phyloP scores from a whole-genome alignment of 2,797 vertebrate species.

The Chloroceryle inda region DNA sequence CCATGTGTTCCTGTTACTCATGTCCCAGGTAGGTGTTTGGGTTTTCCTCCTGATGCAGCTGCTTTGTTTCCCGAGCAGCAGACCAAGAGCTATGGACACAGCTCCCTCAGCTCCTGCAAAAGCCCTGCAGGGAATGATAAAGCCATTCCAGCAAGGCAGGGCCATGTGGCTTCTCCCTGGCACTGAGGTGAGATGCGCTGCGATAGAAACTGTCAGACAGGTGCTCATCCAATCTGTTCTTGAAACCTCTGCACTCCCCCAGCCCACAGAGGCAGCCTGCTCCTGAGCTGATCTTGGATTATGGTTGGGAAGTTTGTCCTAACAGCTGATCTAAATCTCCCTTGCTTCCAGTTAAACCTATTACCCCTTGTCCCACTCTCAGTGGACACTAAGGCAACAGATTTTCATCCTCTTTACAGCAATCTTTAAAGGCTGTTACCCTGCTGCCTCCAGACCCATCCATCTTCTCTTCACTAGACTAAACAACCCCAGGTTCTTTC shows the following conservation, averaged over 20 bases:
- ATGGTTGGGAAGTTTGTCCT: background rate
- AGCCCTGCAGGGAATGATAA: background rate
- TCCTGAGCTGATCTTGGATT: background rate
- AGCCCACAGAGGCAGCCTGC: background rate
- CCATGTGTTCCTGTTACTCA: background rate
- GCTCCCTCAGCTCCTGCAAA: background rate
- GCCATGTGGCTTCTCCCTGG: background rate
- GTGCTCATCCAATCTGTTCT: background rate
- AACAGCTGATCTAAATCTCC: background rate
- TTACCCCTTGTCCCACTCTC: background rate
- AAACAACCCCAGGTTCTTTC: conserved; percentile 13
- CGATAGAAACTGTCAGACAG: background rate
- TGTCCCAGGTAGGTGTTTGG: background rate
- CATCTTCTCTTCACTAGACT: conserved; percentile 11
- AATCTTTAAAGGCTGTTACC: background rate
- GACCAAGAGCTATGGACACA: background rate
- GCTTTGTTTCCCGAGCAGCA: background rate
- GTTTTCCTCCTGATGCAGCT: background rate
- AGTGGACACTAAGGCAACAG: background rate
- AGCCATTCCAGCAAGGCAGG: background rate
- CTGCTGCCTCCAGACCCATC: background rate
- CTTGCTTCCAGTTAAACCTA: background rate
- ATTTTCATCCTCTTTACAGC: background rate
- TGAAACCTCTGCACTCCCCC: background rate
- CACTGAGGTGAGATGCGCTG: background rate